Base-by-base conservation (phyloP, 2,888 invertebrate genomes). In the Vesta saturnalis region DNA sequence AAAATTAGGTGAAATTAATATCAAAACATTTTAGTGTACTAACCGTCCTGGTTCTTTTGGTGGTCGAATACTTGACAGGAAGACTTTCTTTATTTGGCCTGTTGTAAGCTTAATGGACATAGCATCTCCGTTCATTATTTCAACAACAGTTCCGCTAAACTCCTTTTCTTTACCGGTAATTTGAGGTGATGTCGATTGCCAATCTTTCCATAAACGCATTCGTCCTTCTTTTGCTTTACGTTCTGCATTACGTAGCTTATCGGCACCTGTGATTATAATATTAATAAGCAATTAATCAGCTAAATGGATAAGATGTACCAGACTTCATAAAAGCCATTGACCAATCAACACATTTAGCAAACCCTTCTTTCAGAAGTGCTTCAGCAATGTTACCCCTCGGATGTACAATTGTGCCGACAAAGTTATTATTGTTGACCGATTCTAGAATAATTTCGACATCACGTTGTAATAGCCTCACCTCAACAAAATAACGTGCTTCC, bases 351-450 rank as follows among this genome's bases (percentile, higher is more conserved):
- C 98, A 98, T 81, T 91, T 92, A 0, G 97, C 99, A 79, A 96
- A 94, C 14, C 99, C 99, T 83, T 96, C 94, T 64, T 89, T 73
- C 22, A 78, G 65, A 69, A 99, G 85, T 21, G 93, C 89, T 82
- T 98, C 99, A 0, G 99, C 97, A 79, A 99, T 99, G 82, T 97
- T 97, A 35, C 92, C 92, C 80, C 88, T 91, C 0, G 98, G 98
- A 84, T 97, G 97, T 55, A 96, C 80, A 74, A 99, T 92, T 23
- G 95, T 94, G 39, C 99, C 99, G 64, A 98, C 93, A 78, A 96
- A 94, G 82, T 96, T 97, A 78, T 92, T 92, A 82, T 97, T 98
- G 78, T 95, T 95, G 0, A 94, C 93, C 0, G 96, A 94, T 80
- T 99, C 97, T 49, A 99, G 86, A 35, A 96, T 89, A 15, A 97